phyloP scores from a whole-genome alignment of 2,797 vertebrate genomes.

The Enteromius paludinosus region DNA sequence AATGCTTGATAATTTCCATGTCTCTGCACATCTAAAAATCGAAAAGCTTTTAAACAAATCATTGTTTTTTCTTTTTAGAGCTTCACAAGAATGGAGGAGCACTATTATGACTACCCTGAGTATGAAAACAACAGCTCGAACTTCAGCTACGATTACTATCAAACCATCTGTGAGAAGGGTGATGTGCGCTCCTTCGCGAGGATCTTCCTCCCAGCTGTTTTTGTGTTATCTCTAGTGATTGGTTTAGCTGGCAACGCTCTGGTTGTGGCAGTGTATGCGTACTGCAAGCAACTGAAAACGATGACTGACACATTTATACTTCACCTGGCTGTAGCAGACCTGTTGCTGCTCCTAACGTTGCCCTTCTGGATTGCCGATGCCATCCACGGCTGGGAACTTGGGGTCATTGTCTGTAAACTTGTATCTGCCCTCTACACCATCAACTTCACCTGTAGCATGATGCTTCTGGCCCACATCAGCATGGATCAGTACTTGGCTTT shows the following conservation, averaged over 20 bases:
- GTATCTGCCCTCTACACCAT: constrained; percentile 85
- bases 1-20: not conserved
- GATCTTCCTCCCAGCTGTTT: constrained; percentile 87
- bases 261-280: constrained; percentile 85
- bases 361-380: constrained; percentile 90
- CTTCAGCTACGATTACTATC: constrained; percentile 78
- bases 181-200: constrained; percentile 85
- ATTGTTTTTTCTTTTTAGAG: constrained; percentile 29
- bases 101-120: constrained; percentile 66
- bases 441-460: constrained; percentile 93
- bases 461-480: constrained; percentile 91
- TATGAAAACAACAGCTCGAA: constrained; percentile 70
- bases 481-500: constrained; percentile 85
- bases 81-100: constrained; percentile 65
- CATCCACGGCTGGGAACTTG: constrained; percentile 87
- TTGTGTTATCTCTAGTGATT: constrained; percentile 78
- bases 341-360: constrained; percentile 88
- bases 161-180: constrained; percentile 83
- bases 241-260: constrained; percentile 87
- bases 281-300: constrained; percentile 85
- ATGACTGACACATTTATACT: constrained; percentile 88
- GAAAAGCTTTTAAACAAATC: not conserved
- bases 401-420: constrained; percentile 83
- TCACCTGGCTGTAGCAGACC: constrained; percentile 89
- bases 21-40: not conserved